Evolutionary conservation across 2,113 vertebrate genomes (phyloP), one percentile per base, ranked within the genome.

Genomic region (Scalopus aquaticus): DNA sequence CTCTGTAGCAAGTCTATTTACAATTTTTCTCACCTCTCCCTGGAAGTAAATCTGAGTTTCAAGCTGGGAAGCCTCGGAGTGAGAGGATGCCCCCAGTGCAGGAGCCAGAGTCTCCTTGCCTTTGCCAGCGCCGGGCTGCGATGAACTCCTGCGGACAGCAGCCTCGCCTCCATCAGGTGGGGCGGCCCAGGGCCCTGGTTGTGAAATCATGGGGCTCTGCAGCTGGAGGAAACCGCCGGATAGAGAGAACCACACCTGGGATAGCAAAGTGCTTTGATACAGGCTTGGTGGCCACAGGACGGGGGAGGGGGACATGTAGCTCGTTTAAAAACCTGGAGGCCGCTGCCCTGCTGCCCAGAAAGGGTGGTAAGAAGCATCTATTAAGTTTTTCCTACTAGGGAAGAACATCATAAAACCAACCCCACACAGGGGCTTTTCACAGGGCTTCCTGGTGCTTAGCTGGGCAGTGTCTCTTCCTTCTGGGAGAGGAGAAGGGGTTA

Each of bases 1-100:
- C 83, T 91, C 73, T 94, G 90, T 70, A 92, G 93, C 88, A 93
- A 88, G 46, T 95, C 97, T 97, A 96, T 95, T 95, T 97, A 97
- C 96, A 97, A 56, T 73, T 92, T 86, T 83, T 91, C 67, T 91
- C 91, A 84, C 88, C 95, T 93, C 88, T 95, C 74, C 74, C 58
- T 77, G 51, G 92, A 96, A 89, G 92, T 87, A 86, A 96, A 86
- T 95, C 86, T 88, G 80, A 72, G 89, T 81, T 95, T 93, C 79
- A 88, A 95, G 94, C 22, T 85, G 84, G 89, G 80, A 94, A 96
- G 79, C 72, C 15, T 15, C 26, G 65, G 62, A 39, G 20, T 87
- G 28, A 84, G 30, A 42, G n/a, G 51, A 74, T 37, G 72, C 87
- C 77, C 93, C 73, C 65, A 86, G 82, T 15, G 96, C 88, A 78